Evolutionary conservation across 2,888 invertebrate genomes (phyloP).

Genomic region (Xestia xanthographa): DNA sequence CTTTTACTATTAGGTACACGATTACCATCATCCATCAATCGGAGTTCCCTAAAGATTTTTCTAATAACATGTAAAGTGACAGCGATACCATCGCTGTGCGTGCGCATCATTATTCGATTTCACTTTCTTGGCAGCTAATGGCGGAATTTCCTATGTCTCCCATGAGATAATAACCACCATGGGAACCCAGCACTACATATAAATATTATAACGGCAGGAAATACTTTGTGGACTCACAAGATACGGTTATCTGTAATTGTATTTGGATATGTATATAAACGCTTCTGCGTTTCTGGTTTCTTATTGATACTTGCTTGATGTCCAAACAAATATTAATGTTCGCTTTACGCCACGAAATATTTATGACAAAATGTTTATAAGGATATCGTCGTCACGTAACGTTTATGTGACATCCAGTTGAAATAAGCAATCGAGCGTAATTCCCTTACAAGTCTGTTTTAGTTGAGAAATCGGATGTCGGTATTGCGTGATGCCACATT

Average conservation of each 20-base stretch:
- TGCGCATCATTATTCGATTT: constrained; percentile 72
- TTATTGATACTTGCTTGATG: constrained; percentile 38
- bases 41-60: constrained; percentile 45
- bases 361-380: constrained; percentile 24
- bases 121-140: constrained; percentile 74
- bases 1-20: constrained; percentile 34
- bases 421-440: constrained; percentile 35
- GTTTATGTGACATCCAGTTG: constrained; percentile 38
- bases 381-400: constrained; percentile 23
- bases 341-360: constrained; percentile 6
- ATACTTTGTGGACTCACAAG: constrained; percentile 58
- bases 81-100: constrained; percentile 52
- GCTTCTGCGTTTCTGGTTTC: constrained; percentile 36
- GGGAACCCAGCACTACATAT: constrained; percentile 60
- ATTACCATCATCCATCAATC: constrained; percentile 51
- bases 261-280: constrained; percentile 61
- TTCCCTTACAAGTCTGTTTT: constrained; percentile 39
- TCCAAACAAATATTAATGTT: constrained; percentile 10
- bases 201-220: constrained; percentile 67
- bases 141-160: constrained; percentile 73
- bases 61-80: constrained; percentile 55
- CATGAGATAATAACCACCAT: constrained; percentile 69
- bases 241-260: constrained; percentile 65
- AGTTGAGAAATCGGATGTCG: constrained; percentile 55
- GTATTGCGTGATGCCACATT: constrained; percentile 57